Percentiles rank a stretch among this genome's conserved stretches.
Evolutionary conservation across 1,140 invertebrate genomes (phyloP).

Genomic region (Drosophila lacteicornis): DNA sequence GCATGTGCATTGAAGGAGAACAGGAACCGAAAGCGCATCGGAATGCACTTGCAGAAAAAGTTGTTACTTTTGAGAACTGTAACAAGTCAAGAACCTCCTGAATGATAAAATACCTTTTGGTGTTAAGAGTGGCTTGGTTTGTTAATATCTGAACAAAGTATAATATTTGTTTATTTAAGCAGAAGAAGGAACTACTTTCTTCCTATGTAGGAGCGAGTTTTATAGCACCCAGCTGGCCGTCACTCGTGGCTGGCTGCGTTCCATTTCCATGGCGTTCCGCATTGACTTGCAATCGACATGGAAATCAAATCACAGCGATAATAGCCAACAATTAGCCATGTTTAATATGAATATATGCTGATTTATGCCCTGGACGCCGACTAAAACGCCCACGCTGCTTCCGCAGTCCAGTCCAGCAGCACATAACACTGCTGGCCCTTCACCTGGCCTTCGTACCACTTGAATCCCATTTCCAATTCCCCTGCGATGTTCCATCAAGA

Average conservation of each 20-base stretch:
- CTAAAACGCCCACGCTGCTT: conserved; percentile 62
- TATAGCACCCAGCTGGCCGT: neutral
- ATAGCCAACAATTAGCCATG: conserved; percentile 28
- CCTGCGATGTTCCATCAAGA: neutral
- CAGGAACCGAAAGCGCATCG: conserved; percentile 64
- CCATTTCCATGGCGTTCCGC: conserved; percentile 27
- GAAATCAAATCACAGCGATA: conserved; percentile 3
- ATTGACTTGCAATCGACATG: neutral
- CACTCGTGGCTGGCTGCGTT: conserved; percentile 21
- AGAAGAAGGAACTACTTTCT: neutral
- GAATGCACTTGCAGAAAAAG: conserved; percentile 22
- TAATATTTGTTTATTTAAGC: too few relatives aligned
- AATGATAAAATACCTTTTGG: too few relatives aligned
- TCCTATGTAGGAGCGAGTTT: neutral
- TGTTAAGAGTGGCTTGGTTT: neutral
- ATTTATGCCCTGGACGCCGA: conserved; percentile 39
- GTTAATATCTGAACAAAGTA: neutral
- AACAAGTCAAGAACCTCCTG: neutral
- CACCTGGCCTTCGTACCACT: conserved; percentile 49
- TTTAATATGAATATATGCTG: conserved; percentile 41
- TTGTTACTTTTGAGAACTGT: neutral
- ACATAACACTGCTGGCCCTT: conserved; percentile 28
- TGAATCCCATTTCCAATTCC: conserved; percentile 6
- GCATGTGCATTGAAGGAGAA: conserved; percentile 68
- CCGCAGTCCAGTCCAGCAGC: conserved; percentile 27